Conservation (phyloP, 2,113 vertebrate species). For the Prionailurus viverrinus region DNA sequence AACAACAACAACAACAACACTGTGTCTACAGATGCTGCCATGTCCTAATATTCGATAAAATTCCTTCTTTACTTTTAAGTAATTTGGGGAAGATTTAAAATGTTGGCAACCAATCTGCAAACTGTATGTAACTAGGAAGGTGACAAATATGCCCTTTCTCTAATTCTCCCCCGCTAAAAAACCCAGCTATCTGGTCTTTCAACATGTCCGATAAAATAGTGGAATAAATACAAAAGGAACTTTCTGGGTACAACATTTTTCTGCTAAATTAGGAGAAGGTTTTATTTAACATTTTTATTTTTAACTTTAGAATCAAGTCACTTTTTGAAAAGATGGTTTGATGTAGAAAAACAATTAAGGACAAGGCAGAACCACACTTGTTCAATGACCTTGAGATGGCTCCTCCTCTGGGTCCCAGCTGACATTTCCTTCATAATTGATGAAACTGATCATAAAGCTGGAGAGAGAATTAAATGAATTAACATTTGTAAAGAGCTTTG, state of each 20-base stretch:
- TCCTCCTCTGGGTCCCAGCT: neutral
- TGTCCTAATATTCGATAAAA: neutral
- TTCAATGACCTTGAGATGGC: neutral
- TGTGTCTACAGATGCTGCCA: neutral
- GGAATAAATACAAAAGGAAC: neutral
- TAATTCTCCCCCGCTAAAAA: neutral
- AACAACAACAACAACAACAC: neutral
- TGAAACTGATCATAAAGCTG: neutral
- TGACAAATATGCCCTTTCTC: neutral
- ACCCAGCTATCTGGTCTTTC: neutral
- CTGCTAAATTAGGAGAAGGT: neutral
- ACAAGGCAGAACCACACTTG: rapidly evolving
- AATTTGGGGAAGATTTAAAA: neutral
- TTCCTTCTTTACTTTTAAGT: neutral
- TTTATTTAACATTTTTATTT: neutral
- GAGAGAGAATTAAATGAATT: neutral
- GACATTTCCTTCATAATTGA: neutral
- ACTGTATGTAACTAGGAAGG: neutral
- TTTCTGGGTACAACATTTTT: neutral
- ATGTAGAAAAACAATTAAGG: neutral
- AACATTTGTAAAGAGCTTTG: neutral
- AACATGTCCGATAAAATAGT: neutral
- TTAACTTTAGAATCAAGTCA: neutral
- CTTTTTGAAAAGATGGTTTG: neutral
- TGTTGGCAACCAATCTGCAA: neutral